These are phyloP conservation scores for Eupithecia centaureata DNA, from an alignment of 2,888 invertebrate species.

Conservation along the genomic window DNA sequence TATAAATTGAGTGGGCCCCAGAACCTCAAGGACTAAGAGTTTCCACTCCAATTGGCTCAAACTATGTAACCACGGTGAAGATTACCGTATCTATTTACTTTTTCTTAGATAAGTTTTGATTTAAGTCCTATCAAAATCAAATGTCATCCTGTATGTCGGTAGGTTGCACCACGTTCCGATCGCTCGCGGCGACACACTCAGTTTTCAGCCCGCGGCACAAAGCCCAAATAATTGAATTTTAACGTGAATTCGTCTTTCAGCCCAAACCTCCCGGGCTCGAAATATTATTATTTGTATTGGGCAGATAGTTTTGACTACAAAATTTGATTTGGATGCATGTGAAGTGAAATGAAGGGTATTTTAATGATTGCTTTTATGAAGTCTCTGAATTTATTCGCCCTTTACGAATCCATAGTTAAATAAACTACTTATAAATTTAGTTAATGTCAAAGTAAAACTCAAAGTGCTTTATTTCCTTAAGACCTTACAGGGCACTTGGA, in stretches of 20 bases:
- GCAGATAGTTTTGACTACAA: constrained; percentile 14
- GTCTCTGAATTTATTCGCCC: not conserved
- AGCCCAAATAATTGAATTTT: constrained; percentile 32
- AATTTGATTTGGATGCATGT: constrained; percentile 2
- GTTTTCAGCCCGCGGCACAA: constrained; percentile 25
- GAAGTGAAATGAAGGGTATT: not conserved
- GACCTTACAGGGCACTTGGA: too few species aligned
- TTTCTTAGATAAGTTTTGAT: too few species aligned
- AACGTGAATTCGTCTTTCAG: constrained; percentile 22
- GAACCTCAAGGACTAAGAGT: too few species aligned
- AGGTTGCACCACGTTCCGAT: constrained; percentile 24
- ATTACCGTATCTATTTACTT: too few species aligned
- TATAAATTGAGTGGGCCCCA: too few species aligned
- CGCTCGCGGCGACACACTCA: constrained; percentile 17
- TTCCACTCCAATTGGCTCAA: too few species aligned
- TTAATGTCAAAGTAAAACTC: too few species aligned
- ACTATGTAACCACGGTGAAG: too few species aligned
- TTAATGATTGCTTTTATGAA: not conserved
- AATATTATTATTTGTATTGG: too few species aligned
- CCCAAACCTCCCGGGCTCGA: constrained; percentile 17
- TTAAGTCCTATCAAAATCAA: too few species aligned
- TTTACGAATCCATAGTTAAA: not conserved
- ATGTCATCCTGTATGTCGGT: constrained; percentile 13
- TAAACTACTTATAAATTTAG: too few species aligned
- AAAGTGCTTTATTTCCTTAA: too few species aligned